Conservation (phyloP, 1,140 invertebrate genomes). For the Octopus bimaculoides region DNA sequence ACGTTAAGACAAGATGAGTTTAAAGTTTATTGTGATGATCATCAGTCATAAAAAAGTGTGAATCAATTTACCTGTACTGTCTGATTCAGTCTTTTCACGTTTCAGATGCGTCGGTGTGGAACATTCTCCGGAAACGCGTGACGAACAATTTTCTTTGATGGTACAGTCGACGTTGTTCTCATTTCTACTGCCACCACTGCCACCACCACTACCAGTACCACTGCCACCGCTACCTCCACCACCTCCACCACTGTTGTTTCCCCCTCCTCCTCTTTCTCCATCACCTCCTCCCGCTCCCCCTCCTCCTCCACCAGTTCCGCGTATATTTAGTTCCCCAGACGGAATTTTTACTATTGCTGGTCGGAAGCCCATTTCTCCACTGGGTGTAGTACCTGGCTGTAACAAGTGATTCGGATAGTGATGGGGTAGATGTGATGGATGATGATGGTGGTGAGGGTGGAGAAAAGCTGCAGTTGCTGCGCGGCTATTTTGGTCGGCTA, state of each 20-base stretch:
- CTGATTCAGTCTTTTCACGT: neutral
- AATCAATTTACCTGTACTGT: neutral
- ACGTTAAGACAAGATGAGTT: too few relatives aligned
- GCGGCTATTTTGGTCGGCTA: slow-evolving; percentile 13
- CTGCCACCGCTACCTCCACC: neutral
- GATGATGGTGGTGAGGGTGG: slow-evolving; percentile 9
- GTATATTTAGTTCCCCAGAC: too few relatives aligned
- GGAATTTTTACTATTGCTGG: neutral
- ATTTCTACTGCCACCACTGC: neutral
- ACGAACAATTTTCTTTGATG: neutral
- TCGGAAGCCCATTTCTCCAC: neutral
- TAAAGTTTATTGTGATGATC: too few relatives aligned
- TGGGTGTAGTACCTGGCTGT: neutral
- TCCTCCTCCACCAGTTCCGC: too few relatives aligned
- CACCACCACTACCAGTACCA: neutral
- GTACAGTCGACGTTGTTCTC: neutral
- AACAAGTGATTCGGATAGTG: neutral
- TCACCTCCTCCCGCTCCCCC: too few relatives aligned
- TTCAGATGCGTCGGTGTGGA: neutral
- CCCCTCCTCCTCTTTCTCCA: neutral
- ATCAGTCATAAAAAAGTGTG: too few relatives aligned
- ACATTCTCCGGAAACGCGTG: neutral
- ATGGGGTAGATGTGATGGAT: neutral
- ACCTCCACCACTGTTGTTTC: neutral
- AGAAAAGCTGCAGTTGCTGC: neutral